Base-by-base conservation (phyloP, 2,113 vertebrate species). In the Nesoenas mayeri region DNA sequence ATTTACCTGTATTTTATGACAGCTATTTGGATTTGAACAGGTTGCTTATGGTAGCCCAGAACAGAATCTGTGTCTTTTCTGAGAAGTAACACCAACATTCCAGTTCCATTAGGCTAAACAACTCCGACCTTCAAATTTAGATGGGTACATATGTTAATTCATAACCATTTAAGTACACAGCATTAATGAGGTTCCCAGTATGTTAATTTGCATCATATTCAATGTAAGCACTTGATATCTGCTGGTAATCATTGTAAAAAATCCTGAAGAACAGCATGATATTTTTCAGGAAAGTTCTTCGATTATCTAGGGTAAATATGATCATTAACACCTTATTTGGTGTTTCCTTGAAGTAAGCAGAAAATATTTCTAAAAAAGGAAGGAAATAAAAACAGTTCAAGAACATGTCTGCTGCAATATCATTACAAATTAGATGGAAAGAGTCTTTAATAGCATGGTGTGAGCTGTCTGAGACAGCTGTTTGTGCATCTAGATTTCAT, bases 191-290 rank as follows among this genome's bases (percentile, higher is more conserved):
- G 62, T 89, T 95, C 89, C 93, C 0, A 21, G 89, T 93, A 97
- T 84, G 97, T 96, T 97, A 96, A 97, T 96, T 94, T 97, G 72
- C 95, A 72, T 93, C 86, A 82, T 92, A 88, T 90, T 92, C 86
- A 85, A 57, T 91, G 72, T 91, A 96, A 97, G 88, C 84, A 79
- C 88, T 92, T 86, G 79, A 86, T 94, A 93, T 89, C 69, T 93
- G 86, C 84, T 94, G 82, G 84, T 95, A 96, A 95, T 95, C 81
- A 56, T 82, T 94, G 79, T 70, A 88, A 80, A 93, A 93, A 97
- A 93, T 73, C 84, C 73, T 92, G 86, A 96, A 82, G 50, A 94
- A 31, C 94, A 92, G 88, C 90, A 85, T 95, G 79, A 42, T 75
- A 91, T 95, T 87, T 93, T 82, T 96, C 69, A 93, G 61, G 62